These are phyloP conservation scores for Sebastes steindachneri DNA, from an alignment of 2,797 vertebrate genomes.

Conservation along the genomic window DNA sequence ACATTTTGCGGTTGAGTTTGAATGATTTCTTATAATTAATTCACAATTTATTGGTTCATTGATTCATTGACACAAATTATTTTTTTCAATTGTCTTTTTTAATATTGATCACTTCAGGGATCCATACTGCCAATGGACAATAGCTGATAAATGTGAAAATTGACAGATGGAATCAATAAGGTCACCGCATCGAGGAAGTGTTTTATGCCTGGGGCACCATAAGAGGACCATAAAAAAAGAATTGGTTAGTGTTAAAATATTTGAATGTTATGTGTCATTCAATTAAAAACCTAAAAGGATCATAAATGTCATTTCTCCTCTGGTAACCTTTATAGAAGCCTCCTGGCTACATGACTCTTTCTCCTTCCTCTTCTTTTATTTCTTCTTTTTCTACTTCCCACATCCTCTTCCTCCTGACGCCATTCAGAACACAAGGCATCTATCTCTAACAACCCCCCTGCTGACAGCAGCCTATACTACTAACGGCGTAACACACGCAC, in stretches of 20 bases:
- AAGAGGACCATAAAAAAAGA: neutral
- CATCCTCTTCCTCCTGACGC: slow-evolving; percentile 10
- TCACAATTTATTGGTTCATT: neutral
- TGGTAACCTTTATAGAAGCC: neutral
- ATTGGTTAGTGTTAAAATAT: neutral
- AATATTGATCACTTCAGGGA: neutral
- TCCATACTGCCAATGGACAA: neutral
- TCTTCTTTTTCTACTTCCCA: neutral
- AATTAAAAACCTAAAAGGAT: neutral
- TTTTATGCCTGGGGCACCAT: neutral
- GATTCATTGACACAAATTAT: neutral
- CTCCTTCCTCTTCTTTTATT: neutral
- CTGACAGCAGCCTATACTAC: neutral
- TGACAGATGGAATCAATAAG: neutral
- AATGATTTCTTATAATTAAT: neutral
- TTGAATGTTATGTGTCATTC: neutral
- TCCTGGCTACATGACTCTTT: neutral
- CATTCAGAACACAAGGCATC: slow-evolving; percentile 28
- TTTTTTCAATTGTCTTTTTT: neutral
- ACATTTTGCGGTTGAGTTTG: neutral
- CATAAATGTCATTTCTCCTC: neutral
- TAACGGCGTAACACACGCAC: slow-evolving; percentile 9
- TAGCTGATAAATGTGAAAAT: neutral
- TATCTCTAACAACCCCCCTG: slow-evolving; percentile 15
- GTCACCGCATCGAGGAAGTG: neutral